A percentile compares a stretch with the other conserved stretches of the same genome.
Conservation (phyloP, 2,113 vertebrate genomes). For the Pituophis catenifer region DNA sequence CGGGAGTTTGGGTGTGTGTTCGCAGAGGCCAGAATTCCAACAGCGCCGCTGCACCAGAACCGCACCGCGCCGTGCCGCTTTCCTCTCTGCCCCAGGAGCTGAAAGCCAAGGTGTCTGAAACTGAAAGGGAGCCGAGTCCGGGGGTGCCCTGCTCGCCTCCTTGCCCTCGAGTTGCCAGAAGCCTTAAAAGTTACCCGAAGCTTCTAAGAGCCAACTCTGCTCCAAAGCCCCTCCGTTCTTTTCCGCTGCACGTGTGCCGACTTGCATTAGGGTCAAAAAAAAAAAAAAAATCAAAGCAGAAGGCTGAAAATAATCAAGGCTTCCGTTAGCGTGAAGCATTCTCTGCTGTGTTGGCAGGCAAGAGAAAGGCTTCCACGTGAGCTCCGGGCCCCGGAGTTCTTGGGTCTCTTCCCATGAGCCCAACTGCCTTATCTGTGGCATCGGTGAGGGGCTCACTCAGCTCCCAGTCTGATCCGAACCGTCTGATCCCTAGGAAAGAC, state of each 20-base stretch:
- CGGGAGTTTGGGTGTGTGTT: not conserved
- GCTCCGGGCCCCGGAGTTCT: too few relatives aligned
- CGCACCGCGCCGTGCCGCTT: not conserved
- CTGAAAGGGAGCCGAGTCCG: not conserved
- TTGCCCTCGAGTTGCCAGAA: not conserved
- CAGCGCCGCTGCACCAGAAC: not conserved
- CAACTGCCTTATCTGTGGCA: not conserved
- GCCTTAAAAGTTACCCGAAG: not conserved
- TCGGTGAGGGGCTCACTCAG: too few relatives aligned
- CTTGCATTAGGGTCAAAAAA: not conserved
- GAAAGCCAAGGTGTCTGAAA: not conserved
- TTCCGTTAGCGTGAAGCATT: not conserved
- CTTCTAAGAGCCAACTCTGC: not conserved
- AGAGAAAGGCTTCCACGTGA: not conserved
- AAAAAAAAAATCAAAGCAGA: not conserved
- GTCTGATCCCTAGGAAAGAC: not conserved
- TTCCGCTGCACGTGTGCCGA: not conserved
- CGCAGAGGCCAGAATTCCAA: not conserved
- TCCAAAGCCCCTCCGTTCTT: not conserved
- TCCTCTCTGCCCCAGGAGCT: not conserved
- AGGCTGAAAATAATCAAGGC: not conserved
- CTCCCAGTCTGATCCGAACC: not conserved
- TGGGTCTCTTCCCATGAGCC: not conserved
- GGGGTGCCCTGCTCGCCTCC: not conserved
- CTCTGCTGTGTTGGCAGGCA: not conserved